phyloP scores from a whole-genome alignment of 2,113 vertebrate species.

The Baryphthengus martii region DNA sequence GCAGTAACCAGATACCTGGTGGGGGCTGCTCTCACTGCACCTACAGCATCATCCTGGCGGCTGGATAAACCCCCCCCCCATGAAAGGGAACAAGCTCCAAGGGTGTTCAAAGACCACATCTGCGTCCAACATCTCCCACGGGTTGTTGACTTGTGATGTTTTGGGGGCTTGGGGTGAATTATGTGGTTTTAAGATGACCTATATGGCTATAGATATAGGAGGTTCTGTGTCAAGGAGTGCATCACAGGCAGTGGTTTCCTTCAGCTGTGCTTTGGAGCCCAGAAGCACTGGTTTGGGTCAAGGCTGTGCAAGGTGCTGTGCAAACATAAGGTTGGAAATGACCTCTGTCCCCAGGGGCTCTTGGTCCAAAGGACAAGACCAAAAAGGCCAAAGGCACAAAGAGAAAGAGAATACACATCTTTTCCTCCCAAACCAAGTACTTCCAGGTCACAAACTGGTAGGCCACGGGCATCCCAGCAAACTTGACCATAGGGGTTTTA shows the following conservation, averaged over 20 bases:
- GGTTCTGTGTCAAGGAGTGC: not conserved
- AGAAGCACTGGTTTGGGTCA: not conserved
- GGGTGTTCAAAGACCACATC: no score
- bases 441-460: not conserved
- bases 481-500: not conserved
- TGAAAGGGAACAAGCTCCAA: not conserved
- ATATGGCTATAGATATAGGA: fast-evolving
- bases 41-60: not conserved
- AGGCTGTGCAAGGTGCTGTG: not conserved
- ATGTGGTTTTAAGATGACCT: not conserved
- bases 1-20: not conserved
- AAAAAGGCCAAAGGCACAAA: not conserved
- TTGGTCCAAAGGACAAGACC: not conserved
- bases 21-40: not conserved
- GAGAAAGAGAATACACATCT: not conserved
- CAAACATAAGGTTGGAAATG: not conserved
- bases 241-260: not conserved
- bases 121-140: not conserved
- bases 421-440: no score
- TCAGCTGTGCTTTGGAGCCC: not conserved
- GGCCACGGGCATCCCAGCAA: not conserved
- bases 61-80: not conserved
- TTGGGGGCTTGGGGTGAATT: not conserved
- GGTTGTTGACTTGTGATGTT: not conserved
- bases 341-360: not conserved